Percentiles rank a stretch among this genome's conserved stretches.
Conservation (phyloP, 2,797 vertebrate genomes). For the Bradypodion ventrale region DNA sequence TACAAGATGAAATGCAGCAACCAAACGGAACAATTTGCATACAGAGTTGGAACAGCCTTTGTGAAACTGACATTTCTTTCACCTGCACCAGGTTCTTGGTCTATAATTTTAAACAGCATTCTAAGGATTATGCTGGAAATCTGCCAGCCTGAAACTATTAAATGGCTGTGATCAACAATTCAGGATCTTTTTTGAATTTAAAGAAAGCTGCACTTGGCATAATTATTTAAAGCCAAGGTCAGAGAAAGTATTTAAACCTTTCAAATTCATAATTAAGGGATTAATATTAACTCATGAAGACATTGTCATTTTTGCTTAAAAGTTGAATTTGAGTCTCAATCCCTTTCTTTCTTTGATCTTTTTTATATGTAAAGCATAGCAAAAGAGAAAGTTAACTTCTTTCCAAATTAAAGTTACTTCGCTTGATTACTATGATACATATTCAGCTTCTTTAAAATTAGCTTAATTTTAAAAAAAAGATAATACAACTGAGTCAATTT, state of each 20-base stretch:
- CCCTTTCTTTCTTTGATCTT: constrained; percentile 79
- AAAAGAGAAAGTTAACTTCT: constrained; percentile 71
- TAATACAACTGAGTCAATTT: constrained; percentile 25
- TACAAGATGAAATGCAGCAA: constrained; percentile 55
- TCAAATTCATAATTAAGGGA: constrained; percentile 82
- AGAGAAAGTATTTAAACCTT: constrained; percentile 79
- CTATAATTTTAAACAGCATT: constrained; percentile 73
- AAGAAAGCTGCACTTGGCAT: constrained; percentile 74
- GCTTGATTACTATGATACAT: constrained; percentile 60
- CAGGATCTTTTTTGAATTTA: constrained; percentile 78
- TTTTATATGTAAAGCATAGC: constrained; percentile 70
- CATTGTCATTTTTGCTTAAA: constrained; percentile 79
- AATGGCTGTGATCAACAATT: constrained; percentile 78
- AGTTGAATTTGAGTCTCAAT: constrained; percentile 76
- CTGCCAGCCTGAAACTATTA: constrained; percentile 76
- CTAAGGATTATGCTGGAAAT: constrained; percentile 74
- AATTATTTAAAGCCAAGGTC: constrained; percentile 81
- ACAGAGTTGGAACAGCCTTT: constrained; percentile 61
- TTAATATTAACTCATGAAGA: constrained; percentile 81
- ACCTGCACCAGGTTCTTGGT: constrained; percentile 67
- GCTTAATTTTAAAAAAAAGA: constrained; percentile 38
- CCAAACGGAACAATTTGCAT: constrained; percentile 54
- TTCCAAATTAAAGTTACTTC: constrained; percentile 70
- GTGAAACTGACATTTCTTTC: constrained; percentile 72
- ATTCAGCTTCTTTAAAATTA: constrained; percentile 44